Evolutionary conservation across 37 sponge, comb jelly and placozoan species (phyloP), one percentile per base, ranked within the genome.

Genomic region (Halichondria panicea): DNA sequence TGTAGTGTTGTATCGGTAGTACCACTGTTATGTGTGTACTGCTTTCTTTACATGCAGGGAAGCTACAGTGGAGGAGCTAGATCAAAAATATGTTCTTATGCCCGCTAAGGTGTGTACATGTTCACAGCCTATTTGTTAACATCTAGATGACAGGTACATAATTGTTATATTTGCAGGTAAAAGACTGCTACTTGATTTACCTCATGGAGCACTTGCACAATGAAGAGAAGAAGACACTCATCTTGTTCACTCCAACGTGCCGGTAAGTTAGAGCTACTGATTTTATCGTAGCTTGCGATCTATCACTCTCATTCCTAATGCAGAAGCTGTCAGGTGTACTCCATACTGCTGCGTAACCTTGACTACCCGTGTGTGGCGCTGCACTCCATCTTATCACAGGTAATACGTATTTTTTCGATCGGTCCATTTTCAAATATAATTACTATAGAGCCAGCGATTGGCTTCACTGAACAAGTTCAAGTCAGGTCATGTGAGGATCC

Each of bases 401-500:
- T 83, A 66, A 28, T 48, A 30, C 7, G n/a, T n/a, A n/a, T n/a
- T n/a, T n/a, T n/a, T n/a, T n/a, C n/a, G n/a, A n/a, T n/a, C n/a
- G n/a, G n/a, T n/a, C n/a, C n/a, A n/a, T n/a, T n/a, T n/a, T n/a
- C n/a, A n/a, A n/a, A n/a, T n/a, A n/a, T n/a, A n/a, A n/a, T n/a
- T n/a, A n/a, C 8, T 55, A 13, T 48, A 94, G 88, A 43, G 87
- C 37, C 75, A 77, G 36, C 70, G 99, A 7, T 55, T 95, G 22
- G 91, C 96, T 2, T 86, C 99, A 3, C 80, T 98, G 11, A 89
- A 89, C 48, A 90, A 82, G 55, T 98, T 98, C 68, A 92, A 87
- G 40, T 87, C 93, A 34, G 79, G 81, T 27, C 84, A 75, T 25
- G 91, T 95, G 15, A 87, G 71, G 55, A 80, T 98, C 2, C 74